Base-by-base conservation (phyloP, 2,888 invertebrate genomes). In the Stomorhina lunata region DNA sequence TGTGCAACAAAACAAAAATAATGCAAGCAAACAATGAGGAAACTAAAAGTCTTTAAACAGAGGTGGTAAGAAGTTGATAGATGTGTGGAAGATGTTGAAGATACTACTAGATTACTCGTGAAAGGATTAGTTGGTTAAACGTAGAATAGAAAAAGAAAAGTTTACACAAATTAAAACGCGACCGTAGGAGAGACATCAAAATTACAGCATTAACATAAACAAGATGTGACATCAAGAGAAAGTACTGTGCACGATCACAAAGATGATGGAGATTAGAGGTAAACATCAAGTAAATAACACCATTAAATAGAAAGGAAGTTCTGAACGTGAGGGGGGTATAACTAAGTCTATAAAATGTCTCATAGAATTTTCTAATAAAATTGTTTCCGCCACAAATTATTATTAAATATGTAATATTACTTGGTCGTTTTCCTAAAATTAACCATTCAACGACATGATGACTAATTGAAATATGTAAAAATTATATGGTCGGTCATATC, bases 1-100 rank as follows among this genome's bases (percentile, higher is more conserved):
- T 89, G 87, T 86, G 86, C 86, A 86, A 88, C 87, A 88, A 89
- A 88, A 88, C 85, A 86, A 88, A 89, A 89, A 79, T 40, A 57
- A 79, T 82, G 79, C 82, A 82, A 79, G 75, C 75, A 82, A 76
- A 79, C 82, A 82, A 79, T 82, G 79, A 81, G 79, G 75, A 82
- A 79, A 82, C 75, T 71, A 79, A 69, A 72, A 75, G 73, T 59
- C 75, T 71, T 75, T 50, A 66, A 55, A 78, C 37, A 75, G 79
- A 79, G 40, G 53, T 77, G 40, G 69, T 53, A 43, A 15, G 15
- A 7, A 69, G 43, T 48, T 29, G 63, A 17, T 29, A 76, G 71
- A 69, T 75, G 73, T n/a, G 37, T 66, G 29, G 55, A 63, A 68
- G 59, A 29, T 66, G 59, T 37, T 71, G 78, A 79, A 80, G 61